Conservation (phyloP, 2,113 vertebrate genomes). For the Onychostoma macrolepis region DNA sequence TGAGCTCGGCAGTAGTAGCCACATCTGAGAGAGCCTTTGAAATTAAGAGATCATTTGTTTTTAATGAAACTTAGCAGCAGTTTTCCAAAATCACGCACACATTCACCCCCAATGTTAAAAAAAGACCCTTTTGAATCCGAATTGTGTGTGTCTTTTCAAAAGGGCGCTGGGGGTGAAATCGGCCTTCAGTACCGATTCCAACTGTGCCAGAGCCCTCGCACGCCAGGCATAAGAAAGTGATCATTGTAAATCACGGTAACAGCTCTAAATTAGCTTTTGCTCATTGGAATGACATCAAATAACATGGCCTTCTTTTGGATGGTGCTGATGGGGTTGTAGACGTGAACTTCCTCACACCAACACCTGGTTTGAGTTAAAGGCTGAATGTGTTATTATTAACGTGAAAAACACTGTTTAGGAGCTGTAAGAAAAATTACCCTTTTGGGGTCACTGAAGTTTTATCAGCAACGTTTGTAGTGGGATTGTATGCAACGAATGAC, state of each 20-base stretch:
- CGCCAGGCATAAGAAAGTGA: constrained; percentile 66
- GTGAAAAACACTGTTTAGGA: constrained; percentile 64
- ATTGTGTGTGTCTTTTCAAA: constrained; percentile 12
- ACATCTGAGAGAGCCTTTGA: constrained; percentile 64
- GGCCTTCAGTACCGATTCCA: constrained; percentile 53
- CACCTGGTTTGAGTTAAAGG: constrained; percentile 73
- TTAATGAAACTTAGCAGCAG: constrained; percentile 52
- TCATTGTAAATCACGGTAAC: constrained; percentile 68
- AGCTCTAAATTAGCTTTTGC: constrained; percentile 65
- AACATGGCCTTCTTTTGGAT: constrained; percentile 52
- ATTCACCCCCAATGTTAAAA: constrained; percentile 57
- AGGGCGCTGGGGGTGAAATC: constrained; percentile 35
- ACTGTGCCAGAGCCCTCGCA: constrained; percentile 40
- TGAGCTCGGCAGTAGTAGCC: constrained; percentile 64
- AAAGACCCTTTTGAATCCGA: constrained; percentile 10
- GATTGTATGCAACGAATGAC: constrained; percentile 16
- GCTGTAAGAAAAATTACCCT: constrained; percentile 66
- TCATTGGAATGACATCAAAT: constrained; percentile 70
- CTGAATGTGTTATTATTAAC: constrained; percentile 63
- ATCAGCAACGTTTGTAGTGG: constrained; percentile 60
- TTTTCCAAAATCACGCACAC: constrained; percentile 50
- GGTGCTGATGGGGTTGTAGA: constrained; percentile 61
- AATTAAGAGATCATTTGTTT: constrained; percentile 67
- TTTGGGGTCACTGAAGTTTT: constrained; percentile 57
- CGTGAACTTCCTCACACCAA: constrained; percentile 58